Base-by-base conservation (phyloP, 2,888 invertebrate genomes). In the Geophilus truncorum region DNA sequence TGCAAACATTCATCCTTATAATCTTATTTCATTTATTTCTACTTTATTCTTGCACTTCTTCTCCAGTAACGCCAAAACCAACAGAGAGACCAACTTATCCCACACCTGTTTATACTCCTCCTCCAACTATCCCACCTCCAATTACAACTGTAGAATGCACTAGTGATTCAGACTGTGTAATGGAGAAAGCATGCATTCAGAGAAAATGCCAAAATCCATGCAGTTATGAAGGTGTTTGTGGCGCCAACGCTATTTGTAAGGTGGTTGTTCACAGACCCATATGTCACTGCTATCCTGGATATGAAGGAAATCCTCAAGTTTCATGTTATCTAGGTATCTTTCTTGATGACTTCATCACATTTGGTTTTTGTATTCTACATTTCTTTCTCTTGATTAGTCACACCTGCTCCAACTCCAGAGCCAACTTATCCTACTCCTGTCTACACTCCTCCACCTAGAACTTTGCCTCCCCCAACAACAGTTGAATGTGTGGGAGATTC, bases 271-370 rank as follows among this genome's bases (percentile, higher is more conserved):
- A 92, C 57, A 90, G 92, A 84, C 93, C 94, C 25, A 91, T 92
- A 57, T 96, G 96, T 86, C 95, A 95, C 90, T 96, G 95, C 86
- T 87, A 94, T 83, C 93, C 94, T 9, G 94, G 94, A 86, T 95
- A 90, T 85, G 94, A 94, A 88, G 95, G 95, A 82, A 92, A 92
- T 85, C 95, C 95, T 36, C 78, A 77, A 21, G 76, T 82, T 18
- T 78, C 70, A 18, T 82, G 82, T 57, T 51, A 30, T 28, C 32
- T 51, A 79, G 81, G 82, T 82, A 79, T 45, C n/a, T 32, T 32
- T 6, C 5, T 32, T 18, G 18, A 18, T n/a, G 7, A 2, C n/a
- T 77, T n/a, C 15, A 4, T 77, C 5, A 51, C n/a, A 51, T 51
- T 1, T 18, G 18, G n/a, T 40, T 36, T 36, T 36, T 12, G n/a